These are phyloP conservation scores for Agapostemon virescens DNA, from an alignment of 2,888 invertebrate species.

Conservation along the genomic window DNA sequence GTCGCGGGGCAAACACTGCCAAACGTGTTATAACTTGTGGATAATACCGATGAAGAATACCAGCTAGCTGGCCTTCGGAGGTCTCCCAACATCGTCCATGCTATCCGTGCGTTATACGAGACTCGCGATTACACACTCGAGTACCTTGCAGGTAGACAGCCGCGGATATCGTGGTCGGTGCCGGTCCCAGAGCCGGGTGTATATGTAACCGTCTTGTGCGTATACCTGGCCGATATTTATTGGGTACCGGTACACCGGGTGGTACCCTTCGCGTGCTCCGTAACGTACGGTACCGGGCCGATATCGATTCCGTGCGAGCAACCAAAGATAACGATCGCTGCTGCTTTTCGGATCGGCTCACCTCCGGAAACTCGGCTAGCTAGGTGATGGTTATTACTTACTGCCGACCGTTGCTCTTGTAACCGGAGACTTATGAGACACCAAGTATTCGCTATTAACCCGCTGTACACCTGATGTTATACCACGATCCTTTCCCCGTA, in stretches of 20 bases:
- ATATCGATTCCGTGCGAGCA: slow-evolving; percentile 60
- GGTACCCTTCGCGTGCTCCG: slow-evolving; percentile 59
- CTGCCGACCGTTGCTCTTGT: slow-evolving; percentile 57
- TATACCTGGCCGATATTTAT: slow-evolving; percentile 61
- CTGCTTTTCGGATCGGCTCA: slow-evolving; percentile 55
- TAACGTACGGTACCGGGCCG: slow-evolving; percentile 58
- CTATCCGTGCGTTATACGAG: slow-evolving; percentile 50
- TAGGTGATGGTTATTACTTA: slow-evolving; percentile 65
- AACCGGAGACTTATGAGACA: slow-evolving; percentile 63
- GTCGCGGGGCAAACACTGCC: slow-evolving; percentile 23
- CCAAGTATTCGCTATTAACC: slow-evolving; percentile 53
- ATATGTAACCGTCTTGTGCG: slow-evolving; percentile 51
- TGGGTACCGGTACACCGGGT: slow-evolving; percentile 58
- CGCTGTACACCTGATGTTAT: slow-evolving; percentile 29
- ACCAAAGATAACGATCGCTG: slow-evolving; percentile 61
- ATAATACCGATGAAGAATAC: slow-evolving; percentile 67
- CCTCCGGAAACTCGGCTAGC: slow-evolving; percentile 58
- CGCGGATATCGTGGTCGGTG: slow-evolving; percentile 22
- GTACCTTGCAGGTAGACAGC: slow-evolving; percentile 52
- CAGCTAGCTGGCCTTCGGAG: slow-evolving; percentile 46
- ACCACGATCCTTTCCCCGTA: slow-evolving; percentile 11
- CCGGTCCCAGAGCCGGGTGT: slow-evolving; percentile 18
- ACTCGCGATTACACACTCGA: slow-evolving; percentile 60
- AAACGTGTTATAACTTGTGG: slow-evolving; percentile 64
- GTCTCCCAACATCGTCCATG: slow-evolving; percentile 33